phyloP scores from a whole-genome alignment of 2,113 vertebrate genomes.

The Cyprinodon brontotheroides region DNA sequence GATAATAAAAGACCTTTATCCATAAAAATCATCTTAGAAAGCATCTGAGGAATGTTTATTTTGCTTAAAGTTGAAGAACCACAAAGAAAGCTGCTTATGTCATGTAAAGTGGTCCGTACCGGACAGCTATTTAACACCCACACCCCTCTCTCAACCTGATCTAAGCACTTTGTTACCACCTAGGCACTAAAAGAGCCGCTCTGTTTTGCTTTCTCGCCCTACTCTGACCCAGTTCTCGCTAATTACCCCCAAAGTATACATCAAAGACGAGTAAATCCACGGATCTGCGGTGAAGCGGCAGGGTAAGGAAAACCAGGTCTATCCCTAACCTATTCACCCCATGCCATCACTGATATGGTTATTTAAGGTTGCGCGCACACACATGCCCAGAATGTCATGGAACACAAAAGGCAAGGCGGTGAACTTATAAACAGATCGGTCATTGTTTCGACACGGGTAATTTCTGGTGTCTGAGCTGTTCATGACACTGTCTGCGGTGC shows the following conservation, averaged over 20 bases:
- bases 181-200: constrained; percentile 61
- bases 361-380: constrained; percentile 1
- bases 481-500: constrained; percentile 47
- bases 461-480: constrained; percentile 69
- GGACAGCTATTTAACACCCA: constrained; percentile 68
- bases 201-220: constrained; percentile 73
- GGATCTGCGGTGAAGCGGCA: constrained; percentile 49
- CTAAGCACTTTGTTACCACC: constrained; percentile 46
- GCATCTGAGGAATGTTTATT: constrained; percentile 49
- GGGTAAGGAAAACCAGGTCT: constrained; percentile 56
- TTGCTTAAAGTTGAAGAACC: constrained; percentile 45
- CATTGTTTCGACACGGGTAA: constrained; percentile 73
- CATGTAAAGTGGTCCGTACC: constrained; percentile 56
- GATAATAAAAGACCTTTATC: neutral
- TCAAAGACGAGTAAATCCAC: constrained; percentile 69
- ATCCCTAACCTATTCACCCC: constrained; percentile 40
- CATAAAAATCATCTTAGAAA: constrained; percentile 24
- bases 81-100: constrained; percentile 50
- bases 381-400: constrained; percentile 43
- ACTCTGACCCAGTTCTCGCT: constrained; percentile 78
- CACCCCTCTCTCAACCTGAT: neutral
- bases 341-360: constrained; percentile 19
- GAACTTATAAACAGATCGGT: constrained; percentile 75
- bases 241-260: constrained; percentile 79
- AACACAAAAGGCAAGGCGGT: constrained; percentile 64